Base-by-base conservation (phyloP, 1,140 invertebrate species). In the Oreohelix idahoensis region DNA sequence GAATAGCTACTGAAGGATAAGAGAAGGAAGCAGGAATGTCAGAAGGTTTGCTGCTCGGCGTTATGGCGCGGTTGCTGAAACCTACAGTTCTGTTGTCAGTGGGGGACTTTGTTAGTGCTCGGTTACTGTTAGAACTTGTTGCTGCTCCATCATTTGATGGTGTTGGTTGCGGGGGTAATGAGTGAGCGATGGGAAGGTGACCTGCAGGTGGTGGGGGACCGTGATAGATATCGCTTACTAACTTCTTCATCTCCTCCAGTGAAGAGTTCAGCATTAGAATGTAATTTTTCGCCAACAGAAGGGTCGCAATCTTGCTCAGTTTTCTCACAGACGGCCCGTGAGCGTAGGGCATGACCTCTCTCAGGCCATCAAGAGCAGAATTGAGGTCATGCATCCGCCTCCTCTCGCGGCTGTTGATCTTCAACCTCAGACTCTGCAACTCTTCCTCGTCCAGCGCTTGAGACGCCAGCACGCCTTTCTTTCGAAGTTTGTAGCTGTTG, bases 241-340 rank as follows among this genome's bases (percentile, higher is more conserved):
- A 81, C 77, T 92, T 92, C 81, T 92, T 92, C 88, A 93, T 90
- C 84, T 93, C 92, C 26, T 92, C 91, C 29, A 93, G 84, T 8
- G 91, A 91, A 79, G 88, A 91, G 92, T 94, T 92, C 93, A 99
- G 97, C 98, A 99, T 99, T 26, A 99, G 94, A 89, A 99, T 99
- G 92, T 98, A 99, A 93, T 99, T 99, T 92, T 99, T 99, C 71
- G 98, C 98, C 75, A 99, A 93, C 0, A 99, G 93, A 5, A 99
- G 93, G 0, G 98, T 99, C 26, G 98, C 98, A 87, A 99, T 99
- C 93, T 99, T 99, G n/a, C 97, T 98, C 26, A 99, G 93, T 92
- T 99, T 99, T 53, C 98, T 94, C 11, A 99, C 98, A 5, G 97
- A 98, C 0, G 98, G 98, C 23, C 98, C 98, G 91, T 99, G 97